Evolutionary conservation across 2,797 vertebrate species (phyloP).

Genomic region (Dendrocincla fuliginosa): DNA sequence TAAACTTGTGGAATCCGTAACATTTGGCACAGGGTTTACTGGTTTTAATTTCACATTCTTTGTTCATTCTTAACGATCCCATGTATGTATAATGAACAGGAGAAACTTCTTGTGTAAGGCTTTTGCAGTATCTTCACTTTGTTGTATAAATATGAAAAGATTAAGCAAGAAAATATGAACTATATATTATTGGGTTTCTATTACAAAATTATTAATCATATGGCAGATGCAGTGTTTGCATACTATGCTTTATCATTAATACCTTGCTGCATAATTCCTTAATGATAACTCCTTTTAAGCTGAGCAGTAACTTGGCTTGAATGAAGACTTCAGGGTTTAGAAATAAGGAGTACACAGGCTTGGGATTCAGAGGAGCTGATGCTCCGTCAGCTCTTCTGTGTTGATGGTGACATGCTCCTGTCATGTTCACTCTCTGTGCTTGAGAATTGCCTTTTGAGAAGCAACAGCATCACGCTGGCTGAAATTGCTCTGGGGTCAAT

Average conservation of each 20-base stretch:
- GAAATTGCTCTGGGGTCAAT: slow-evolving; percentile 1
- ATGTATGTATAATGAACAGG: not conserved
- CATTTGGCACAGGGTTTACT: not conserved
- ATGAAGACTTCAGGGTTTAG: not conserved
- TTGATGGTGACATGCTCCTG: not conserved
- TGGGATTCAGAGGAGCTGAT: not conserved
- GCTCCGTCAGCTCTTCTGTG: not conserved
- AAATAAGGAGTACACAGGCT: not conserved
- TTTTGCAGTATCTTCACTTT: not conserved
- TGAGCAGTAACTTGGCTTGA: not conserved
- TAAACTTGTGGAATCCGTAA: not conserved
- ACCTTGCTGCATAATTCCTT: not conserved
- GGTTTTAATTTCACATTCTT: slow-evolving; percentile 5
- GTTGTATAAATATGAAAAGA: not conserved
- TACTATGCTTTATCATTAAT: not conserved
- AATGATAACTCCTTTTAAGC: not conserved
- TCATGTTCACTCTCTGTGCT: not conserved
- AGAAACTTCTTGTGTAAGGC: not conserved
- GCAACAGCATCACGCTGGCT: not conserved
- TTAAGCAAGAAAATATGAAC: not conserved
- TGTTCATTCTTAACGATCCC: not conserved
- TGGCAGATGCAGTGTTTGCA: not conserved
- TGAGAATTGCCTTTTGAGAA: slow-evolving; percentile 30
- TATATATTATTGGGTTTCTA: not conserved
- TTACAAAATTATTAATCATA: slow-evolving; percentile 7